Evolutionary conservation across 2,113 vertebrate genomes (phyloP).

Genomic region (Caranx melampygus): DNA sequence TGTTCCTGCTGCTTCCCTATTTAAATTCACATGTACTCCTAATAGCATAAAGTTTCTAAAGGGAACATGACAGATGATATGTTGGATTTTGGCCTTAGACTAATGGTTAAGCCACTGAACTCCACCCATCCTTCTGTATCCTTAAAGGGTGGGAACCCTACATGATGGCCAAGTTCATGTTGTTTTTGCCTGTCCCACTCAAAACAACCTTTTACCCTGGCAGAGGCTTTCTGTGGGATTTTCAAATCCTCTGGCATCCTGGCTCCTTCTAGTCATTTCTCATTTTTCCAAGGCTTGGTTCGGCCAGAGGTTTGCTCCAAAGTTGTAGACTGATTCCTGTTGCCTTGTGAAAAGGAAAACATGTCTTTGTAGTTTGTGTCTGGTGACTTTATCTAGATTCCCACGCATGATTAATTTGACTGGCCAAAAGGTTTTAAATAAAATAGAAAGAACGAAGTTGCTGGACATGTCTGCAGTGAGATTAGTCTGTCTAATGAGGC

Average conservation of each 20-base stretch:
- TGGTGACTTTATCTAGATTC: slow-evolving; percentile 8
- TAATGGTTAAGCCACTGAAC: slow-evolving; percentile 58
- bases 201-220: slow-evolving; percentile 56
- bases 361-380: neutral
- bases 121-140: slow-evolving; percentile 76
- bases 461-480: neutral
- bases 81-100: slow-evolving; percentile 47
- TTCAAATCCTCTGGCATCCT: slow-evolving; percentile 47
- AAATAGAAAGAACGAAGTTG: neutral
- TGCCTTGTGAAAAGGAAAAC: slow-evolving; percentile 1
- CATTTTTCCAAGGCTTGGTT: neutral
- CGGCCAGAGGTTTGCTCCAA: neutral
- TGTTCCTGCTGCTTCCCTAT: neutral
- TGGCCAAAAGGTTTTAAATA: neutral
- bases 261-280: slow-evolving; percentile 45
- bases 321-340: neutral
- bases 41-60: slow-evolving; percentile 3
- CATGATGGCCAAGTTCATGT: slow-evolving; percentile 56
- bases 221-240: slow-evolving; percentile 56
- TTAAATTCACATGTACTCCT: neutral
- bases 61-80: slow-evolving; percentile 43
- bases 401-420: neutral
- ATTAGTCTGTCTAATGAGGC: slow-evolving; percentile 1
- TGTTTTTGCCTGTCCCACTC: slow-evolving; percentile 64
- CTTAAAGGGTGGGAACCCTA: slow-evolving; percentile 80